These are phyloP conservation scores for Trissolcus japonicus DNA, from an alignment of 2,888 invertebrate species.

Conservation along the genomic window DNA sequence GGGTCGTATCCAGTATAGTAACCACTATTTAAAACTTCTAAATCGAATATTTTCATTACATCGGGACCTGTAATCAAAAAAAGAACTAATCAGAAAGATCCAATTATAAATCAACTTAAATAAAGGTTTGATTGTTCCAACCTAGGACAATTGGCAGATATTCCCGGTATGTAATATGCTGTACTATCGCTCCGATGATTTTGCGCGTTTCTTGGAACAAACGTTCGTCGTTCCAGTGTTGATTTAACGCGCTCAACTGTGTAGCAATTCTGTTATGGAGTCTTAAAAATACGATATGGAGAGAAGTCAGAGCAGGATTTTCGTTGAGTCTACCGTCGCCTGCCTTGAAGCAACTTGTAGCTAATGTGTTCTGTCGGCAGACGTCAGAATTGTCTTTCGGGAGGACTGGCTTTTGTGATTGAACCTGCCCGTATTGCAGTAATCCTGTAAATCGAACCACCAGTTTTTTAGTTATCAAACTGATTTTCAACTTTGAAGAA, in stretches of 20 bases:
- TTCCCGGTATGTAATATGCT: conserved; percentile 90
- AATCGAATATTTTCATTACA: conserved; percentile 85
- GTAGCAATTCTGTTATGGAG: conserved; percentile 87
- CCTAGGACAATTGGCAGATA: conserved; percentile 88
- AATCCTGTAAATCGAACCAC: conserved; percentile 62
- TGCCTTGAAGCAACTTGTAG: conserved; percentile 85
- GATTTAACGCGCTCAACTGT: conserved; percentile 84
- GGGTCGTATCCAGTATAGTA: conserved; percentile 84
- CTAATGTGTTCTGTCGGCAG: conserved; percentile 84
- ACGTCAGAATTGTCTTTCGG: conserved; percentile 81
- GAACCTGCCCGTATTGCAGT: conserved; percentile 80
- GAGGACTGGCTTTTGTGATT: conserved; percentile 79
- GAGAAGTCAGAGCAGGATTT: conserved; percentile 86
- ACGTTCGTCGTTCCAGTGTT: conserved; percentile 92
- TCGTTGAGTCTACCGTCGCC: conserved; percentile 89
- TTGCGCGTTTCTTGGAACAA: conserved; percentile 90
- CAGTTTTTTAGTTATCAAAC: background rate
- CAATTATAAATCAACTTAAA: background rate
- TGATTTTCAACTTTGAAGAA: background rate
- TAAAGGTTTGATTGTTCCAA: too few species aligned
- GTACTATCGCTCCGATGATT: conserved; percentile 86
- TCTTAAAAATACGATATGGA: conserved; percentile 86
- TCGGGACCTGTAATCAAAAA: conserved; percentile 79
- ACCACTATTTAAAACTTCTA: conserved; percentile 82
- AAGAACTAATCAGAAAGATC: background rate